These are phyloP conservation scores for Pterocles orientalis DNA, from an alignment of 2,113 vertebrate species.

Conservation along the genomic window DNA sequence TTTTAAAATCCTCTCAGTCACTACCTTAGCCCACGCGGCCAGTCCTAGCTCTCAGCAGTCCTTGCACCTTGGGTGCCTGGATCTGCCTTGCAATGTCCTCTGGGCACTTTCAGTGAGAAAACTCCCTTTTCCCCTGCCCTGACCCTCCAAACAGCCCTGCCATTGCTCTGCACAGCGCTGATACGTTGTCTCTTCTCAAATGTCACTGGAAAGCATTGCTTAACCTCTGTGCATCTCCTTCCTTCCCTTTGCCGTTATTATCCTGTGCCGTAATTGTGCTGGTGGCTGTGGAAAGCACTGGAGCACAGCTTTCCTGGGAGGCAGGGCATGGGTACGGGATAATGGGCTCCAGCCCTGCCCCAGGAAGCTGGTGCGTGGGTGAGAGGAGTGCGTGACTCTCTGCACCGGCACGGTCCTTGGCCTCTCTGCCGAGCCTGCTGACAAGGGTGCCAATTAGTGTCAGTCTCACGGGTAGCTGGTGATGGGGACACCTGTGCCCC, in stretches of 20 bases:
- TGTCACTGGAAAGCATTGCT: neutral
- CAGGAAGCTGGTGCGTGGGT: rapidly evolving
- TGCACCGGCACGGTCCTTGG: rapidly evolving
- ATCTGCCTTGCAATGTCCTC: neutral
- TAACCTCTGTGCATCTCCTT: neutral
- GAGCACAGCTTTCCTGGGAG: neutral
- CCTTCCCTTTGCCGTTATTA: too few relatives aligned
- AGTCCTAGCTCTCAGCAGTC: neutral
- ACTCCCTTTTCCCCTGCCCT: neutral
- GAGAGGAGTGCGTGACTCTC: rapidly evolving
- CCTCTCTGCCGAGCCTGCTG: rapidly evolving
- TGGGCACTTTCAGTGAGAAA: neutral
- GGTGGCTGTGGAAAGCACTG: rapidly evolving
- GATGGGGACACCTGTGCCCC: neutral
- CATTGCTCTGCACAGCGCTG: neutral
- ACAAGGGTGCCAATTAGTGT: neutral
- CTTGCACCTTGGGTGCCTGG: neutral
- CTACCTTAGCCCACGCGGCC: neutral
- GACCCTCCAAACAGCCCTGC: neutral
- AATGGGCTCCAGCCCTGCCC: neutral
- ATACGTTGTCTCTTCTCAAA: neutral
- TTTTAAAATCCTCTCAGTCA: neutral
- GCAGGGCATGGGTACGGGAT: rapidly evolving
- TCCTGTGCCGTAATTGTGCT: rapidly evolving
- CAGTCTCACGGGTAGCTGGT: rapidly evolving